Percentiles rank a stretch among this genome's conserved stretches.
phyloP scores from a whole-genome alignment of 2,888 invertebrate species.

The Dynastes hyllus region DNA sequence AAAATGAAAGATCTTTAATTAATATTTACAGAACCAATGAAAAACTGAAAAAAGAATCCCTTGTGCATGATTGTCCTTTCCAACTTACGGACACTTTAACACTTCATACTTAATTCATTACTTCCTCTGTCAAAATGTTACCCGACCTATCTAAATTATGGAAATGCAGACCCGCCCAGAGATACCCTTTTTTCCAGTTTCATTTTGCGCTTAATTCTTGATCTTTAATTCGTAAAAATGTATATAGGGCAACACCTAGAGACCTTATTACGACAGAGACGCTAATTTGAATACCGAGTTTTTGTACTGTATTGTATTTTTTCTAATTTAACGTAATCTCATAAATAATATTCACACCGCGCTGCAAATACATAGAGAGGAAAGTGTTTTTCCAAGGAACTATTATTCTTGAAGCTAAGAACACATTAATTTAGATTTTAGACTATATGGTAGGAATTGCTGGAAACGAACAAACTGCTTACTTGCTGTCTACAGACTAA shows the following conservation, averaged over 20 bases:
- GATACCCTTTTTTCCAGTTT: background rate
- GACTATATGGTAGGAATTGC: no score
- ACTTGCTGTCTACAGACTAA: background rate
- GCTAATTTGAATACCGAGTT: no score
- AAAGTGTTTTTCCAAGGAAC: no score
- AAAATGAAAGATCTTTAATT: constrained; percentile 31
- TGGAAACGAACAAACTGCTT: background rate
- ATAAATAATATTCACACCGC: no score
- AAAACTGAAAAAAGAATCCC: background rate
- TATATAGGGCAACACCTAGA: no score
- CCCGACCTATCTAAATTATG: constrained; percentile 32
- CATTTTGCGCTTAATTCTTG: constrained; percentile 17
- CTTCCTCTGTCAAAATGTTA: constrained; percentile 1
- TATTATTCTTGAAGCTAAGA: no score
- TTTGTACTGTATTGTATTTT: no score
- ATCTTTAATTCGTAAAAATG: background rate
- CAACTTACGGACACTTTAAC: constrained; percentile 21
- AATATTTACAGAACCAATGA: constrained; percentile 10
- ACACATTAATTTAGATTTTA: no score
- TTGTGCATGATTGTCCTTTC: constrained; percentile 9
- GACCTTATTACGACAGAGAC: no score
- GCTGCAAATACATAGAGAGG: no score
- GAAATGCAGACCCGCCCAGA: background rate
- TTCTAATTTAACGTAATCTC: no score
- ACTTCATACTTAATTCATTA: constrained; percentile 26